These are phyloP conservation scores for Saiga tatarica DNA, from an alignment of 2,113 vertebrate genomes.

Conservation along the genomic window DNA sequence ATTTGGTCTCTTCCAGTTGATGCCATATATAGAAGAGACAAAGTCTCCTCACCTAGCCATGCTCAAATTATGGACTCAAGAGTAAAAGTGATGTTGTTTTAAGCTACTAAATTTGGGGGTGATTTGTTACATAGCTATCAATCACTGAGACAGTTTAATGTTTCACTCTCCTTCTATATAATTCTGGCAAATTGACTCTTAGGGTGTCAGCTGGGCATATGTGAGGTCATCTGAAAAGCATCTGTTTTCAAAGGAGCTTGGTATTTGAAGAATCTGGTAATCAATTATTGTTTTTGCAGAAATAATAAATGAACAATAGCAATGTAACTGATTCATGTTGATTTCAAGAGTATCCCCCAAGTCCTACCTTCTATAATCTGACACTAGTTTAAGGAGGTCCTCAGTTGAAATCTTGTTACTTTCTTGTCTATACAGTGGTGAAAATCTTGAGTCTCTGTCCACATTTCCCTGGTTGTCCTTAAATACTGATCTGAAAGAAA, in stretches of 20 bases:
- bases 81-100: neutral
- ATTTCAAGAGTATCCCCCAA: neutral
- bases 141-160: neutral
- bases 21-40: neutral
- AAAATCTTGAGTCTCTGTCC: conserved; percentile 96
- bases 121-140: neutral
- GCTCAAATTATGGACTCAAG: neutral
- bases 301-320: neutral
- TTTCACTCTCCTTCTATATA: neutral
- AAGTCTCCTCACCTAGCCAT: neutral
- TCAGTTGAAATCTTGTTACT: conserved; percentile 96
- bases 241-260: neutral
- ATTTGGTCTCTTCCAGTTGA: neutral
- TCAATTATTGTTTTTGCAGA: neutral
- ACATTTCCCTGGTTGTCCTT: conserved; percentile 96
- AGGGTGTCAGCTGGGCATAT: conserved; percentile 34
- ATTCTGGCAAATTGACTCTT: conserved; percentile 51
- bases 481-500: conserved; percentile 90
- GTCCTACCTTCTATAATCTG: conserved; percentile 93
- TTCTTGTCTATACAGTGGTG: conserved; percentile 96
- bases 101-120: neutral
- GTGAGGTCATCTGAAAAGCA: conserved; percentile 54
- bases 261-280: neutral
- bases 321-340: neutral
- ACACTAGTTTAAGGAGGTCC: conserved; percentile 93